These are phyloP conservation scores for Pyrgilauda ruficollis DNA, from an alignment of 2,113 vertebrate genomes.

Conservation along the genomic window DNA sequence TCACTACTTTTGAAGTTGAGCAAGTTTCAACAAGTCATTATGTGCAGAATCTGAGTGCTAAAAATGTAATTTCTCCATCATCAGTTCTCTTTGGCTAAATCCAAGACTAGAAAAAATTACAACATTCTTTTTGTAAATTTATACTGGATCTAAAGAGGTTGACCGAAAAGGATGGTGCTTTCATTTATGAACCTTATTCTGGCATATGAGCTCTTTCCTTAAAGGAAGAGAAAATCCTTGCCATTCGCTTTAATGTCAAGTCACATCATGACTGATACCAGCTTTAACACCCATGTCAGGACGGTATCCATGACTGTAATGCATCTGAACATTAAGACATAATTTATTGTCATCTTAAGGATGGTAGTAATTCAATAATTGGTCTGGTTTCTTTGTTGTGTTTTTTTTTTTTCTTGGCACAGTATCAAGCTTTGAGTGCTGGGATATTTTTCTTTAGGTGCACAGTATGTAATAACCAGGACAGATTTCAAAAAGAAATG, in stretches of 20 bases:
- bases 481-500: slow-evolving; percentile 94
- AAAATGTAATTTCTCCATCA: neutral
- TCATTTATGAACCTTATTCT: neutral
- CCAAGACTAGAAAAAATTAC: neutral
- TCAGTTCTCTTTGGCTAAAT: neutral
- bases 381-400: neutral
- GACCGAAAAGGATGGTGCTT: neutral
- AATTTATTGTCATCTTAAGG: neutral
- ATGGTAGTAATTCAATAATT: slow-evolving; percentile 30
- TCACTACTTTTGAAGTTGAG: neutral
- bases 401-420: slow-evolving; percentile 31
- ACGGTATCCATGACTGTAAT: neutral
- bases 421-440: slow-evolving; percentile 93
- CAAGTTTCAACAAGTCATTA: neutral
- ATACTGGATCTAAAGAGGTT: neutral
- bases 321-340: neutral
- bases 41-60: neutral
- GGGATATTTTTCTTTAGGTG: slow-evolving; percentile 96
- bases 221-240: neutral
- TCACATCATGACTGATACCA: neutral
- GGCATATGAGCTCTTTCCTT: neutral
- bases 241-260: neutral
- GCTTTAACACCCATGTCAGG: neutral
- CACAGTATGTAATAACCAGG: slow-evolving; percentile 92
- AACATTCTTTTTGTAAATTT: neutral